Base-by-base conservation (phyloP, 2,888 invertebrate species). In the Arrhopalites spinosus region DNA sequence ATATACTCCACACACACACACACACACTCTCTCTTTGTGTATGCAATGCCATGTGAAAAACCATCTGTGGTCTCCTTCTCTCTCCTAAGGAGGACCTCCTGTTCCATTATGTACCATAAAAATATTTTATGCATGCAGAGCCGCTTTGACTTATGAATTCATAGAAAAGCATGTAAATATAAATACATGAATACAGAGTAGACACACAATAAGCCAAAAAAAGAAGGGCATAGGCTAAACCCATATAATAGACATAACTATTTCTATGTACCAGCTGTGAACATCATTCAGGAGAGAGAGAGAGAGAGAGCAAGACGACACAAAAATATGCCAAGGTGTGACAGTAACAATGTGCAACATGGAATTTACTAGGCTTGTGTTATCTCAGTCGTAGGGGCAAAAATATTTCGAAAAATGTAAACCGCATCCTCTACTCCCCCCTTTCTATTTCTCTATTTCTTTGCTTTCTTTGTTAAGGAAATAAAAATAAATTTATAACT, bases 101-200 rank as follows among this genome's bases (percentile, higher is more conserved):
- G 7, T 53, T 53, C 53, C 25, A 59, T 59, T 59, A 59, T 23
- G 27, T 27, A 59, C 25, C 59, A 59, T 59, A 59, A 59, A 59
- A 23, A 59, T 59, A 27, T 59, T 59, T 59, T 59, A 59, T 59
- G 59, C 59, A 59, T 59, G 59, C 59, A 25, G 59, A 59, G 25
- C 59, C 5, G 36, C 11, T 36, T 11, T 25, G 25, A 59, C 59
- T 59, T 59, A 59, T 59, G 27, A 59, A 59, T 59, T 59, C 59
- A 59, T 59, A 59, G 59, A 59, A 59, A 59, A 59, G 27, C 59
- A 59, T 25, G 59, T 23, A 59, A 59, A 59, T 25, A 59, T 27
- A 59, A 59, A 59, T 59, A 59, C 59, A 59, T 59, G 27, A 59
- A 59, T 59, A 59, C 59, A 23, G 59, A 59, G 23, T 23, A 23